Conservation (phyloP, 2,797 vertebrate genomes). For the Garrulus glandarius region DNA sequence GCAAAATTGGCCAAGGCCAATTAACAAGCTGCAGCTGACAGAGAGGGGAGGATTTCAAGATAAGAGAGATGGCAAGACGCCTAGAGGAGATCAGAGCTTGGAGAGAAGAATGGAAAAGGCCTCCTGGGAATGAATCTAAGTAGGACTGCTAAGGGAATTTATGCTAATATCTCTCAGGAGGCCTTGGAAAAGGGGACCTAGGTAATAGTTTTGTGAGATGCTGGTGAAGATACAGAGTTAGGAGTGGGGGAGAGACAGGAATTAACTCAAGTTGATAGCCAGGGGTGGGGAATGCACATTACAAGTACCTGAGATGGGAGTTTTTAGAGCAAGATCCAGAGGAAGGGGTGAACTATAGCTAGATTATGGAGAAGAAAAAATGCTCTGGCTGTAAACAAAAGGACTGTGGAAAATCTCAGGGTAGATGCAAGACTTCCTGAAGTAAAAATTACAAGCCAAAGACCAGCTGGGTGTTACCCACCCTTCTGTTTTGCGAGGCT, state of each 20-base stretch:
- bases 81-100: neutral
- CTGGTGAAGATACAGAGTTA: neutral
- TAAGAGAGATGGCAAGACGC: slow-evolving; percentile 41
- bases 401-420: neutral
- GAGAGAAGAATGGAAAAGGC: neutral
- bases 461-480: neutral
- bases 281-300: neutral
- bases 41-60: slow-evolving; percentile 6
- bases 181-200: neutral
- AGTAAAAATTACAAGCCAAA: neutral
- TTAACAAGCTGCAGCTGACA: slow-evolving; percentile 20
- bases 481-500: neutral
- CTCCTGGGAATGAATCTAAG: neutral
- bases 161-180: neutral
- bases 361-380: rapidly evolving
- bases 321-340: neutral
- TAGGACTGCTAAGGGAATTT: neutral
- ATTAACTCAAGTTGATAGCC: neutral
- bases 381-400: neutral
- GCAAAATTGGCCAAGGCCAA: neutral
- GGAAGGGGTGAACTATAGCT: neutral
- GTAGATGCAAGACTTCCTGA: neutral
- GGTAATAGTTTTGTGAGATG: neutral
- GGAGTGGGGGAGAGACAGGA: neutral
- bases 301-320: neutral